Evolutionary conservation across 2,888 invertebrate genomes (phyloP).

Genomic region (Cephalotes varians): DNA sequence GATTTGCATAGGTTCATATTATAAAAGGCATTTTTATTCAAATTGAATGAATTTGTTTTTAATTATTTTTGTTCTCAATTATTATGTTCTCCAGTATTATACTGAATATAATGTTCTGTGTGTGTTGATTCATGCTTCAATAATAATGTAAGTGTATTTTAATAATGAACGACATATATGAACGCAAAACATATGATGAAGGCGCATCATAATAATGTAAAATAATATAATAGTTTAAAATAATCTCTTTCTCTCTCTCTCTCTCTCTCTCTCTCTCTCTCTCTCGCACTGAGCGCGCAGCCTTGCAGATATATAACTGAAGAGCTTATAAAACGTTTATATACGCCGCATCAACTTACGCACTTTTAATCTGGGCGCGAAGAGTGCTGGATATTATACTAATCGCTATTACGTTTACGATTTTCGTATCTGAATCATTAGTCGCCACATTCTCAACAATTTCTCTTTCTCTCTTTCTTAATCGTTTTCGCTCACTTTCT

Average conservation of each 20-base stretch:
- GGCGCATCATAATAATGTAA: conserved; percentile 44
- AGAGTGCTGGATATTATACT: conserved; percentile 75
- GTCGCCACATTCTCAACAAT: conserved; percentile 24
- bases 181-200: no score
- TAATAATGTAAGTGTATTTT: conserved; percentile 43
- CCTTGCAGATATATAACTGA: conserved; percentile 54
- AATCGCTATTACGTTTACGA: conserved; percentile 83
- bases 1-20: not conserved
- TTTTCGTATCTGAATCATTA: conserved; percentile 82
- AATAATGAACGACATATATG: conserved; percentile 38
- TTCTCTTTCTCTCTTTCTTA: not conserved
- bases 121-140: not conserved
- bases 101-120: not conserved
- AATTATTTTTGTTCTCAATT: not conserved
- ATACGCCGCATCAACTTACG: conserved; percentile 75
- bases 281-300: not conserved
- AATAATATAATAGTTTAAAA: conserved; percentile 55
- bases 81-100: no score
- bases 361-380: conserved; percentile 81
- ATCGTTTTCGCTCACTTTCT: not conserved
- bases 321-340: conserved; percentile 73
- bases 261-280: no score
- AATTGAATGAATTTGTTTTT: not conserved
- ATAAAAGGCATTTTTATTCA: not conserved
- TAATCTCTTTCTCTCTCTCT: conserved; percentile 29